Evolutionary conservation across 1,140 invertebrate species (phyloP).

Genomic region (Heliconius hewitsoni): DNA sequence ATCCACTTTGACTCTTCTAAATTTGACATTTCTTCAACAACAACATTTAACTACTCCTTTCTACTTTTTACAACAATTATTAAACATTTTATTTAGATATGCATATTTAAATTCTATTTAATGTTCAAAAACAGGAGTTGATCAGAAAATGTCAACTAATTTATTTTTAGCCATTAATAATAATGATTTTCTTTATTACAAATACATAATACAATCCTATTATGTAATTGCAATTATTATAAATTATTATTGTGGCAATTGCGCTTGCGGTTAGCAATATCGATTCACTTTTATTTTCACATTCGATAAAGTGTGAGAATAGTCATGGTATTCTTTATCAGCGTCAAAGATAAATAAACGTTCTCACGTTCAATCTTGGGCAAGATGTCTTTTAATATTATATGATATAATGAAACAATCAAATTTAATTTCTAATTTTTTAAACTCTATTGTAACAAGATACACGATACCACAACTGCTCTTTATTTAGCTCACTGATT

Average conservation of each 20-base stretch:
- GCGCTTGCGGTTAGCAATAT: constrained; percentile 8
- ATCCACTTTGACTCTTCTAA: too few relatives aligned
- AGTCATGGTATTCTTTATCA: not conserved
- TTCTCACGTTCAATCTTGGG: not conserved
- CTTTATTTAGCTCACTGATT: not conserved
- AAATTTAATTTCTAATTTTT: not conserved
- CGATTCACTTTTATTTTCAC: constrained; percentile 40
- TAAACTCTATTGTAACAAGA: not conserved
- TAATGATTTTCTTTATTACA: too few relatives aligned
- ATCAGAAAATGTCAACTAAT: too few relatives aligned
- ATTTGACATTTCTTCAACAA: too few relatives aligned
- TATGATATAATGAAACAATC: constrained; percentile 3
- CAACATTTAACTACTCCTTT: too few relatives aligned
- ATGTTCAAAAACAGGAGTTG: too few relatives aligned
- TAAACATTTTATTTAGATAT: too few relatives aligned
- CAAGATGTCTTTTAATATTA: not conserved
- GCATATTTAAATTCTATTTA: too few relatives aligned
- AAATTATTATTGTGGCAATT: not conserved
- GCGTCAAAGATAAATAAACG: not conserved
- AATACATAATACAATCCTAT: too few relatives aligned
- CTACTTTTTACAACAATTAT: too few relatives aligned
- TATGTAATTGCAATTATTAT: too few relatives aligned
- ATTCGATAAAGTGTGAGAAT: constrained; percentile 28
- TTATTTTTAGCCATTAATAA: too few relatives aligned
- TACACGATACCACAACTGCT: not conserved